Conservation (phyloP, 2,113 vertebrate species). For the Prunella fulvescens region DNA sequence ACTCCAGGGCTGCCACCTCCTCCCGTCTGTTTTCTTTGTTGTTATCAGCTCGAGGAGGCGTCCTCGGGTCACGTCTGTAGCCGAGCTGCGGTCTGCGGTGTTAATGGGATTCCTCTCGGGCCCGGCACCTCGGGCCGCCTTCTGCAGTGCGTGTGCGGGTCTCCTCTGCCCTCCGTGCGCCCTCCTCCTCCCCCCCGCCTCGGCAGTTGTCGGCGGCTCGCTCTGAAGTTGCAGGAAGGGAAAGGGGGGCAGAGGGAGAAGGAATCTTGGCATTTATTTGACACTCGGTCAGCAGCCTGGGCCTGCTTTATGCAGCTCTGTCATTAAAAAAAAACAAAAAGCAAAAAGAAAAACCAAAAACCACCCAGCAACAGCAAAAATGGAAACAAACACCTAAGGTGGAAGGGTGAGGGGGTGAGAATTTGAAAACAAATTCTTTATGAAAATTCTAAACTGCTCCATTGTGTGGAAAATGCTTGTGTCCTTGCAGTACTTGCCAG, state of each 20-base stretch:
- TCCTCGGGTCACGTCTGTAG: background rate
- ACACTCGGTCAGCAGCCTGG: background rate
- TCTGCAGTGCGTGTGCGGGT: background rate
- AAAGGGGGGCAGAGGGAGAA: background rate
- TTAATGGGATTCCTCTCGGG: background rate
- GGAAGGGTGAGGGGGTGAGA: background rate
- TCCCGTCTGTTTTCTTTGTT: background rate
- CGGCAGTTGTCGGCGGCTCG: background rate
- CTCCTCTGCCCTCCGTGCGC: background rate
- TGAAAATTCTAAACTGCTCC: background rate
- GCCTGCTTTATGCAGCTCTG: background rate
- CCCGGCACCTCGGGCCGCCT: background rate
- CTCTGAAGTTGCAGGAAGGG: background rate
- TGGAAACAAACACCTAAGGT: rapidly evolving
- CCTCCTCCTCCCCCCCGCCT: background rate
- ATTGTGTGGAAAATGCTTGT: background rate
- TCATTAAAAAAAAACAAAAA: background rate
- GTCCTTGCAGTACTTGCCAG: background rate
- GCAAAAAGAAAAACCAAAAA: background rate
- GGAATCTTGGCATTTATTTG: conserved; percentile 15
- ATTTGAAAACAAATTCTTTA: background rate
- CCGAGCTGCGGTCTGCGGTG: background rate
- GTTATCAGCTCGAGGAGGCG: background rate
- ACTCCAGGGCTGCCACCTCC: background rate
- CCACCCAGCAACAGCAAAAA: background rate